Evolutionary conservation across 2,888 invertebrate species (phyloP), one percentile per base, ranked within the genome.

Genomic region (Pseudococcus longispinus): DNA sequence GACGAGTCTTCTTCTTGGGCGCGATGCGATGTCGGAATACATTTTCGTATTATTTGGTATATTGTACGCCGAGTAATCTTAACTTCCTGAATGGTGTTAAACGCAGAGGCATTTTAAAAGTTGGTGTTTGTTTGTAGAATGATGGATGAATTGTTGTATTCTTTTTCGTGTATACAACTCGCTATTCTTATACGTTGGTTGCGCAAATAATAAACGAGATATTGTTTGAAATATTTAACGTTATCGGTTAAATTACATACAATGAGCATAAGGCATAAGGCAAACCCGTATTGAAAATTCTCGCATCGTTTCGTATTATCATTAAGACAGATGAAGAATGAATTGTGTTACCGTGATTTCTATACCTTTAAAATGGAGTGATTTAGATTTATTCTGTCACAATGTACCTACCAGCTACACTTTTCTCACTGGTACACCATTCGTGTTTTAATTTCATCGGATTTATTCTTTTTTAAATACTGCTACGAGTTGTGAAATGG

Each of bases 191-290:
- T 29, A 32, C 74, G 74, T 29, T 29, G 44, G 15, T 46, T 37
- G 46, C 6, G 74, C 74, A 74, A 74, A 74, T 74, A 74, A 74
- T 74, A 74, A 74, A 74, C 74, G 74, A 74, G 74, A 29, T 74
- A 74, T 74, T 74, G 74, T 74, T 32, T 74, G 74, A 74, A 74
- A 74, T 74, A 74, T 74, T 74, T 37, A 74, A 74, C 74, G 37
- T 74, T 74, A 74, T 74, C 74, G 74, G 32, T 26, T 65, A 65
- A 65, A 65, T 26, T 74, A 37, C 37, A 74, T 26, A 74, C 74
- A 74, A 74, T 74, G 37, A 29, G 74, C 29, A 74, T 32, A 6
- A 74, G 32, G 51, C 51, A n/a, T n/a, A 18, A n/a, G 51, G n/a
- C 51, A 65, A 20, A 65, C 26, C 26, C 65, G 13, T 65, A 65